A percentile compares a stretch with the other conserved stretches of the same genome.
Conservation (phyloP, 1,140 invertebrate species). For the Eufriesea mexicana region DNA sequence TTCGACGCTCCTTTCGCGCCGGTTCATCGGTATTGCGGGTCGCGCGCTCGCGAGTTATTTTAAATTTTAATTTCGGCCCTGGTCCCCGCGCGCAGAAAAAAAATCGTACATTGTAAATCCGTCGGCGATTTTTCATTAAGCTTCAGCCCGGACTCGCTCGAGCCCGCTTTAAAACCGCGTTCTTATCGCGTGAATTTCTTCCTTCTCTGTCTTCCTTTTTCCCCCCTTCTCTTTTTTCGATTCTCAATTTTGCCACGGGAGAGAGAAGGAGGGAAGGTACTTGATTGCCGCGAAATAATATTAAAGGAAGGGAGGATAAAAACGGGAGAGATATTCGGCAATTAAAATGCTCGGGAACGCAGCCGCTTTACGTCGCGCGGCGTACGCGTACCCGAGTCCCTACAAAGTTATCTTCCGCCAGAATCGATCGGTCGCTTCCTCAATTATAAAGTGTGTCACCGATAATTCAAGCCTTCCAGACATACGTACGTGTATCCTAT, state of each 20-base stretch:
- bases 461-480: not conserved
- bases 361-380: not conserved
- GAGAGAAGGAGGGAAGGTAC: too few relatives aligned
- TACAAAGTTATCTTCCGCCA: not conserved
- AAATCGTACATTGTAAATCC: conserved; percentile 29
- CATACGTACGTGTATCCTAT: too few relatives aligned
- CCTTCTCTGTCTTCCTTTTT: too few relatives aligned
- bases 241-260: conserved; percentile 2
- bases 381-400: not conserved
- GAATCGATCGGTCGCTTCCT: not conserved
- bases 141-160: not conserved
- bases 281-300: not conserved
- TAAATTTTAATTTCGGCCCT: conserved; percentile 45
- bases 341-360: not conserved
- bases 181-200: conserved; percentile 9
- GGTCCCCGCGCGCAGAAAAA: not conserved
- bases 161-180: not conserved
- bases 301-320: not conserved
- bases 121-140: conserved; percentile 35
- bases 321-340: not conserved
- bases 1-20: conserved; percentile 25
- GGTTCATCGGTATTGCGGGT: conserved; percentile 12
- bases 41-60: conserved; percentile 31
- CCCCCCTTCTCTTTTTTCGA: not conserved
- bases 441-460: not conserved